Percentiles rank a stretch among this genome's conserved stretches.
phyloP scores from a whole-genome alignment of 1,140 invertebrate genomes.

The Coenobita brevimanus region DNA sequence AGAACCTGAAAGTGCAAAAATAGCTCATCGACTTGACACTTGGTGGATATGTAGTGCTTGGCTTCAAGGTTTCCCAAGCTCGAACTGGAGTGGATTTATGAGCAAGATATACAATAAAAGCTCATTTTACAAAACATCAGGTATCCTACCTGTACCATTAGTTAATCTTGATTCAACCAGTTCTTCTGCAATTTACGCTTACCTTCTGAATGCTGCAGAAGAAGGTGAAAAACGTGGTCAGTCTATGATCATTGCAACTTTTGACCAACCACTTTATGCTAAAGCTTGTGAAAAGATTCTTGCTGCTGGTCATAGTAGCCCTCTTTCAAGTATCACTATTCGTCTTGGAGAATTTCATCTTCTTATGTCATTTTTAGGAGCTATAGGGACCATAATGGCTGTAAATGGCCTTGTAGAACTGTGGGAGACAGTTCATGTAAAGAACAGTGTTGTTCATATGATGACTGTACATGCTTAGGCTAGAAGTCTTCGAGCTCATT shows the following conservation, averaged over 20 bases:
- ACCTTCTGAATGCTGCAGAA: conserved; percentile 23
- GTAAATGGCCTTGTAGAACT: conserved; percentile 10
- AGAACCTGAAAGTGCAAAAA: conserved; percentile 24
- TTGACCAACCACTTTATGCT: conserved; percentile 1
- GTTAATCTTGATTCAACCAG: conserved; percentile 24
- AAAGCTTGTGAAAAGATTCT: not conserved
- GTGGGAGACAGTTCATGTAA: not conserved
- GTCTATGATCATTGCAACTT: not conserved
- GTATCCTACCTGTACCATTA: conserved; percentile 17
- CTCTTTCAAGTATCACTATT: conserved; percentile 7
- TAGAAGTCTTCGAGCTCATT: not conserved
- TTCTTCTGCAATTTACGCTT: conserved; percentile 28
- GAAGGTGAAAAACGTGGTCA: not conserved
- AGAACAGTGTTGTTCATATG: not conserved
- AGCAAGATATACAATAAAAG: conserved; percentile 20
- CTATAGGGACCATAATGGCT: not conserved
- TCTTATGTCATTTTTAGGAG: not conserved
- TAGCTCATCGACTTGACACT: conserved; percentile 19
- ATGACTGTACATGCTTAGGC: not conserved
- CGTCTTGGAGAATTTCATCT: not conserved
- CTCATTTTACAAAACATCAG: conserved; percentile 27
- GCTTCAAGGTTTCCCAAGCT: conserved; percentile 17
- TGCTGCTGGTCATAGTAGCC: not conserved
- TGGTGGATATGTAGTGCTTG: conserved; percentile 3
- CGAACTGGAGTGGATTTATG: conserved; percentile 28